Evolutionary conservation across 2,113 vertebrate species (phyloP), one percentile per base, ranked within the genome.

Genomic region (Callipepla squamata): DNA sequence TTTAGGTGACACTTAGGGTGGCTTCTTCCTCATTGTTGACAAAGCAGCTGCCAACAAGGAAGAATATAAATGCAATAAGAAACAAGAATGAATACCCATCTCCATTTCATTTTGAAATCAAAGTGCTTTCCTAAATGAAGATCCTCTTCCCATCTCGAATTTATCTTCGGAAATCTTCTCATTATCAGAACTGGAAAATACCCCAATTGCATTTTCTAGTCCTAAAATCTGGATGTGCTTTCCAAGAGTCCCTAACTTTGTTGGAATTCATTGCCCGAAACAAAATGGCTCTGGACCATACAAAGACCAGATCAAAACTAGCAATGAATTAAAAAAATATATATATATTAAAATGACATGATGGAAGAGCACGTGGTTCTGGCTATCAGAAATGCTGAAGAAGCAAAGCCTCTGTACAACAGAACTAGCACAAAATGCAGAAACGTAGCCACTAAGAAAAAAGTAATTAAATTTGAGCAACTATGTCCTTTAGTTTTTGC

Each of bases 361-460:
- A 65, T 13, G 20, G 40, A 89, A 92, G 86, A 85, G 21, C 63
- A 79, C n/a, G 22, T 19, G 45, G 63, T 73, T 59, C 57, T 45
- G 80, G 75, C 80, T 91, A 57, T 11, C 8, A 77, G 74, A 89
- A 82, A 82, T 21, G 72, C 79, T 89, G 84, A 93, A 85, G 65
- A 80, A 85, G 87, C 84, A 85, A 90, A 90, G 48, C 14, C 92
- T 78, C 75, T 70, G 12, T 32, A 47, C 59, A 85, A 87, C 44
- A 89, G 82, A 91, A 77, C 59, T 61, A 92, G 68, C 28, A 1
- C 9, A 32, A 82, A 53, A 68, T 23, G 48, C 22, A 80, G 80
- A 74, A 94, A 73, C 36, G 13, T 18, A 69, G 40, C 25, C 72
- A 80, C 68, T 87, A 15, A 25, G 11, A 22, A 45, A 48, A 13